A percentile compares a stretch with the other conserved stretches of the same genome.
phyloP scores from a whole-genome alignment of 2,888 invertebrate species.

The Smittia aterrima region DNA sequence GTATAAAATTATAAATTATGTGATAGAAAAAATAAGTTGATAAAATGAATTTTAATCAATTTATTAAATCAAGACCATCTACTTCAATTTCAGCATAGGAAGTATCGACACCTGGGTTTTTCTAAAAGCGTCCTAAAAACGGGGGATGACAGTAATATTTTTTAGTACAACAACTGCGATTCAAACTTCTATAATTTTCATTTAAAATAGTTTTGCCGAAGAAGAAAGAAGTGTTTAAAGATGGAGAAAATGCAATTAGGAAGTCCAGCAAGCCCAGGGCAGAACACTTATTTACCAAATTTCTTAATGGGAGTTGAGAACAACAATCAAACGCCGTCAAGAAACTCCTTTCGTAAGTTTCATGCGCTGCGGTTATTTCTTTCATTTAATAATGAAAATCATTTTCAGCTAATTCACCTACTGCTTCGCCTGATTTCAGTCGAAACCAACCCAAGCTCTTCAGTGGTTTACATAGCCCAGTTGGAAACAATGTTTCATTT shows the following conservation, averaged over 20 bases:
- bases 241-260: conserved; percentile 87
- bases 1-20: no score
- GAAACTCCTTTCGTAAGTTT: conserved; percentile 58
- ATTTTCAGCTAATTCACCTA: conserved; percentile 52
- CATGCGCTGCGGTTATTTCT: neutral
- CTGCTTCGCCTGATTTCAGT: conserved; percentile 56
- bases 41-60: no score
- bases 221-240: conserved; percentile 45
- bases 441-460: conserved; percentile 57
- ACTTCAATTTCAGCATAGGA: no score
- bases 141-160: no score
- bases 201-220: no score
- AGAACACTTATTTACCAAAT: conserved; percentile 71
- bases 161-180: no score
- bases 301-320: conserved; percentile 74
- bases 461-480: conserved; percentile 44
- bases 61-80: no score
- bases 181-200: no score
- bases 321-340: conserved; percentile 59
- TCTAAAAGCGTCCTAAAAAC: no score
- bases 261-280: conserved; percentile 71
- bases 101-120: no score
- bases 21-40: no score
- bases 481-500: neutral
- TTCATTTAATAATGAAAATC: neutral